Conservation (phyloP, 1,140 invertebrate genomes). For the Drosophila pallidifrons region DNA sequence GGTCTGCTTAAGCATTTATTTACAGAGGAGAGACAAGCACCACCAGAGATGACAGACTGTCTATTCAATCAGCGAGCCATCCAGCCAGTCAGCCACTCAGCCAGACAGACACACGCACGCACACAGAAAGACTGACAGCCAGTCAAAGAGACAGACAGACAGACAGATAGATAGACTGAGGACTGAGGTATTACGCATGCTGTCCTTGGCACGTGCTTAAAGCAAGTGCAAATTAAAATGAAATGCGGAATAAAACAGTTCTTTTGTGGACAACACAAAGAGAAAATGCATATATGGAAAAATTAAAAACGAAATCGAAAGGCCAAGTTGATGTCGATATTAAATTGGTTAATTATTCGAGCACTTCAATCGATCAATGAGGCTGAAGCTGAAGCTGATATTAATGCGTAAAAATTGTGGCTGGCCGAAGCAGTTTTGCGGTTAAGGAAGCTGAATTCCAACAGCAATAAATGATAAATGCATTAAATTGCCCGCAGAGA, state of each 20-base stretch:
- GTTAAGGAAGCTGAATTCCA: conserved; percentile 33
- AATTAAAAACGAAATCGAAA: conserved; percentile 1
- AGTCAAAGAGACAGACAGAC: conserved; percentile 47
- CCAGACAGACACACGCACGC: conserved; percentile 40
- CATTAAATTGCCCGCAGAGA: conserved; percentile 17
- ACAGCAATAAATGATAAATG: conserved; percentile 27
- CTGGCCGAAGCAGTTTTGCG: conserved; percentile 3
- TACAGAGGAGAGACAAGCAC: conserved; percentile 23
- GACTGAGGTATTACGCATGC: conserved; percentile 22
- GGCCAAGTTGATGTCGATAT: conserved; percentile 41
- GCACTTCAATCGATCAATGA: conserved; percentile 53
- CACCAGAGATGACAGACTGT: conserved; percentile 46
- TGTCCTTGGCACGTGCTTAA: conserved; percentile 46
- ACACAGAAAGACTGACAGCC: conserved; percentile 39
- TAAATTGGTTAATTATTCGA: conserved; percentile 81
- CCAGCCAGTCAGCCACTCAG: conserved; percentile 37
- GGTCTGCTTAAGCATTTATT: conserved; percentile 35
- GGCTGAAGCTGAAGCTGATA: conserved; percentile 61
- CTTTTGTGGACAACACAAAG: not conserved
- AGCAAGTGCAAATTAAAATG: conserved; percentile 15
- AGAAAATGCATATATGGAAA: not conserved
- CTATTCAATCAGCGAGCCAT: conserved; percentile 55
- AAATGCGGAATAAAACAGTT: conserved; percentile 3
- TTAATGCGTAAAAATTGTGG: conserved; percentile 45
- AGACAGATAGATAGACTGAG: conserved; percentile 5